Percentiles rank a stretch among this genome's conserved stretches.
These are phyloP conservation scores for Ethmia dodecea DNA, from an alignment of 2,888 invertebrate genomes.

Conservation along the genomic window DNA sequence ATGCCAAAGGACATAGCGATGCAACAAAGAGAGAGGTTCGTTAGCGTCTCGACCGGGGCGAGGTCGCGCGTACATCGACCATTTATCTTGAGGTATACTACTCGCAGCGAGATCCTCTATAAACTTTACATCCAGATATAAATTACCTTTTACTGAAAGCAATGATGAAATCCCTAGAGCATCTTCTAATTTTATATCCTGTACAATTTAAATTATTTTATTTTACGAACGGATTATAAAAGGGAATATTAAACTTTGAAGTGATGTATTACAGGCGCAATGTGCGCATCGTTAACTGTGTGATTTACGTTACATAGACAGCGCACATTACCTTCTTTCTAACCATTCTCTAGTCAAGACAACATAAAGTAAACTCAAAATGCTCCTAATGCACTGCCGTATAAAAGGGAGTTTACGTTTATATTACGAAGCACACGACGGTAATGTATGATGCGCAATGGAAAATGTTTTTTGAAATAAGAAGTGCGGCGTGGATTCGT, in stretches of 20 bases:
- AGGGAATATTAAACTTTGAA: conserved; percentile 15
- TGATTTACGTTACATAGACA: conserved; percentile 53
- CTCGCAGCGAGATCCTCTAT: conserved; percentile 29
- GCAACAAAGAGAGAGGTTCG: conserved; percentile 65
- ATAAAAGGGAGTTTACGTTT: conserved; percentile 29
- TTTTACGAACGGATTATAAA: too few relatives aligned
- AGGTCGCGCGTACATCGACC: conserved; percentile 37
- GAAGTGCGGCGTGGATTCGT: conserved; percentile 64
- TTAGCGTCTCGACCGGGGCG: conserved; percentile 44
- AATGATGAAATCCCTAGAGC: not conserved
- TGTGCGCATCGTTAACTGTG: conserved; percentile 63
- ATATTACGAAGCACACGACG: conserved; percentile 35
- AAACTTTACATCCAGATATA: conserved; percentile 22
- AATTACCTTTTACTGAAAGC: not conserved
- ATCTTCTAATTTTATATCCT: not conserved
- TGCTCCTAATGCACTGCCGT: conserved; percentile 45
- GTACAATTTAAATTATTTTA: not conserved
- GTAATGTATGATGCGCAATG: conserved; percentile 54
- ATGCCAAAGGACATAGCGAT: conserved; percentile 40
- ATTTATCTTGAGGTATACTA: conserved; percentile 48
- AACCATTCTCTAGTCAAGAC: conserved; percentile 30
- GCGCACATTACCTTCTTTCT: conserved; percentile 43
- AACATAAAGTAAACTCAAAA: conserved; percentile 23
- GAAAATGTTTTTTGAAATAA: conserved; percentile 64
- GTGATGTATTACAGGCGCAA: conserved; percentile 45